Evolutionary conservation across 1,140 invertebrate species (phyloP).

Genomic region (Diuraphis noxia): DNA sequence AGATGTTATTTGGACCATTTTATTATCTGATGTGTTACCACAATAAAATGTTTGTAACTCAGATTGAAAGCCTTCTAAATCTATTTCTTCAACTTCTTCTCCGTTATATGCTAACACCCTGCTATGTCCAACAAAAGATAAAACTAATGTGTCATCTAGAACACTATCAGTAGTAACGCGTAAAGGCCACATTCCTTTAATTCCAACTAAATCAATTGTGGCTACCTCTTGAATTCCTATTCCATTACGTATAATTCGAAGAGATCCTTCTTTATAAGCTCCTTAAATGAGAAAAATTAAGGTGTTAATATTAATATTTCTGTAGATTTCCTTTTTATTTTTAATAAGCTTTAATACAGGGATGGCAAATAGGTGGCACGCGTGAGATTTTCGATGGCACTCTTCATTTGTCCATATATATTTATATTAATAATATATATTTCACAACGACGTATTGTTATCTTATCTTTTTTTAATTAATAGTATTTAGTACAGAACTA

Average conservation of each 20-base stretch:
- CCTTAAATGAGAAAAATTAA: constrained; percentile 61
- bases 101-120: constrained; percentile 57
- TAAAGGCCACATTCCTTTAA: constrained; percentile 96
- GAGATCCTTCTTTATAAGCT: constrained; percentile 94
- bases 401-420: too few relatives aligned
- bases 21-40: constrained; percentile 82
- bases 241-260: constrained; percentile 95
- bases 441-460: too few relatives aligned
- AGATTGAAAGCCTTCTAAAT: constrained; percentile 84
- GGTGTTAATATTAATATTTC: neutral
- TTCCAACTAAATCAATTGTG: constrained; percentile 92
- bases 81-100: constrained; percentile 85
- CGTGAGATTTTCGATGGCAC: too few relatives aligned
- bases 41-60: constrained; percentile 92
- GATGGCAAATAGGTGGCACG: too few relatives aligned
- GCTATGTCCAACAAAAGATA: constrained; percentile 82
- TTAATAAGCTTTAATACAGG: constrained; percentile 56
- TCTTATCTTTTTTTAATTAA: too few relatives aligned
- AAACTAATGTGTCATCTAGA: constrained; percentile 85
- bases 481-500: too few relatives aligned
- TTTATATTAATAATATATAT: too few relatives aligned
- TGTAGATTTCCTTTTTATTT: neutral
- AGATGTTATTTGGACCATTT: constrained; percentile 83
- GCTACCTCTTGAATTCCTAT: constrained; percentile 98
- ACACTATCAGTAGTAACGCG: constrained; percentile 68